phyloP scores from a whole-genome alignment of 2,888 invertebrate genomes.

The Tetragonisca angustula region DNA sequence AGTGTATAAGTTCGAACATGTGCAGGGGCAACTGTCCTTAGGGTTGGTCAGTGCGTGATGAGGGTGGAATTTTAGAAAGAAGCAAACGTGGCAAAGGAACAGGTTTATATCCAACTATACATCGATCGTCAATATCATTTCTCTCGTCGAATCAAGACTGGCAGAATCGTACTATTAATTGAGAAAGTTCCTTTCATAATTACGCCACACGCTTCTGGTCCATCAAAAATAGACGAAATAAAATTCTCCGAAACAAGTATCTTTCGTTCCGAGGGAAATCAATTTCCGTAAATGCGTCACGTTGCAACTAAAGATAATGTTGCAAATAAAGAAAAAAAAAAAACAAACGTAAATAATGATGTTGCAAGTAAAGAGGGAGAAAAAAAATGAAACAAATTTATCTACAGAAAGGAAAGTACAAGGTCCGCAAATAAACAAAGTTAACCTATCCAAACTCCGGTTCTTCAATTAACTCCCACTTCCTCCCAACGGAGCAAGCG shows the following conservation, averaged over 20 bases:
- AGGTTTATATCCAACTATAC: neutral
- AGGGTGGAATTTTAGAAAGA: conserved; percentile 4
- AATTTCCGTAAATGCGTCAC: too few relatives aligned
- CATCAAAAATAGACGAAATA: too few relatives aligned
- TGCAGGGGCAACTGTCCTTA: conserved; percentile 7
- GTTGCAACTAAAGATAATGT: too few relatives aligned
- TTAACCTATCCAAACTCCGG: neutral
- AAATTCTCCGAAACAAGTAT: too few relatives aligned
- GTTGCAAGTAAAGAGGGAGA: neutral
- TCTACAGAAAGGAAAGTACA: neutral
- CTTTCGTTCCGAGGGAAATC: too few relatives aligned
- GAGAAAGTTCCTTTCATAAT: neutral
- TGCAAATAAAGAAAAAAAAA: neutral
- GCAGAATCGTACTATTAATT: neutral
- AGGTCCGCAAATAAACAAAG: neutral
- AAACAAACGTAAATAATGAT: neutral
- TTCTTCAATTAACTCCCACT: neutral
- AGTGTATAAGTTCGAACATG: neutral
- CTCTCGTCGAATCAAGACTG: neutral
- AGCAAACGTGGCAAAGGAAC: neutral
- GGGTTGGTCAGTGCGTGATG: conserved; percentile 19
- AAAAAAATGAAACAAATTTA: neutral
- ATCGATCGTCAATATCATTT: neutral
- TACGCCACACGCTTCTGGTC: too few relatives aligned
- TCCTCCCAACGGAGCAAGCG: neutral